These are phyloP conservation scores for Valencia hispanica DNA, from an alignment of 2,797 vertebrate genomes.

Conservation along the genomic window DNA sequence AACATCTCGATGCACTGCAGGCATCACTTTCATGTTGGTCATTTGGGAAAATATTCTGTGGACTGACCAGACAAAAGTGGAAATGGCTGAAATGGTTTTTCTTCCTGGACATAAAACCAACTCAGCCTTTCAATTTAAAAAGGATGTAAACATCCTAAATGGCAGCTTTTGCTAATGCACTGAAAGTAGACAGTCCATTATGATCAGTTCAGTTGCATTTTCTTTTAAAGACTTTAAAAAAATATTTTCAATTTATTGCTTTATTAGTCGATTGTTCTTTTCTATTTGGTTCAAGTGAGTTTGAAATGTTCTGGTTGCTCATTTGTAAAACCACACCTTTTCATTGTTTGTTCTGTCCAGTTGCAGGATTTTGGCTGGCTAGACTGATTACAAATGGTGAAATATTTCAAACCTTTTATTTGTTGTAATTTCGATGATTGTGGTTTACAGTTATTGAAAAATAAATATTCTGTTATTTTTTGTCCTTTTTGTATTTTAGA, in stretches of 20 bases:
- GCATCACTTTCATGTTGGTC: too few relatives aligned
- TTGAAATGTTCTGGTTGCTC: not conserved
- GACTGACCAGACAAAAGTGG: too few relatives aligned
- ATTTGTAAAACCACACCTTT: not conserved
- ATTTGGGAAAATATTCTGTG: too few relatives aligned
- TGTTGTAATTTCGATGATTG: too few relatives aligned
- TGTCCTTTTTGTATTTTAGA: too few relatives aligned
- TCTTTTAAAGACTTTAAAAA: not conserved
- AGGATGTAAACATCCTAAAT: not conserved
- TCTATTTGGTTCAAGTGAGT: not conserved
- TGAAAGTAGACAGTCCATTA: not conserved
- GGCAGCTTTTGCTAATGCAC: not conserved
- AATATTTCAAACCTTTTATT: too few relatives aligned
- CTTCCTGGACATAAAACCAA: not conserved
- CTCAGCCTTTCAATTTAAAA: not conserved
- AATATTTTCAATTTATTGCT: not conserved
- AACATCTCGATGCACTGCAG: too few relatives aligned
- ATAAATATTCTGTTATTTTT: too few relatives aligned
- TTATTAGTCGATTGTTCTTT: not conserved
- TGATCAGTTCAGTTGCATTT: not conserved
- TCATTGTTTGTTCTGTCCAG: not conserved
- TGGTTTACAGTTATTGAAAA: too few relatives aligned
- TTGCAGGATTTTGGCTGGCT: not conserved
- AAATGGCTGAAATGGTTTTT: too few relatives aligned
- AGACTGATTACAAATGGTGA: too few relatives aligned